These are phyloP conservation scores for Eupristina koningsbergeri DNA, from an alignment of 1,140 invertebrate genomes.

Conservation along the genomic window DNA sequence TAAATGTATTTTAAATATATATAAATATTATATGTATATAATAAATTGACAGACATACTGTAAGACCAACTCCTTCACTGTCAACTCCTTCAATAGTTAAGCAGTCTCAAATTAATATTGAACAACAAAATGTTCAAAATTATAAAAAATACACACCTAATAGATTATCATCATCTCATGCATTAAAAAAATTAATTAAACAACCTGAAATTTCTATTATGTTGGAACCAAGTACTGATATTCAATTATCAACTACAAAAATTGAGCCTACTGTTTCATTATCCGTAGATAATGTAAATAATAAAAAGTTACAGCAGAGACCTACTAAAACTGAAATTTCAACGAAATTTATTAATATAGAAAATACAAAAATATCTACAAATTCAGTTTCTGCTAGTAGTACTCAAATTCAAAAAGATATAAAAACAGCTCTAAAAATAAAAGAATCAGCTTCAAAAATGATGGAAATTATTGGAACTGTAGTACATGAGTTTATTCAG, in stretches of 20 bases:
- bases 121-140: constrained; percentile 53
- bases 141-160: constrained; percentile 46
- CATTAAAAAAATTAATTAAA: constrained; percentile 57
- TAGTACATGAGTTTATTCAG: constrained; percentile 48
- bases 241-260: constrained; percentile 53
- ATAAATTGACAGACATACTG: constrained; percentile 21
- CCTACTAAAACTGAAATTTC: constrained; percentile 1
- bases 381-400: no score
- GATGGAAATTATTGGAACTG: constrained; percentile 57
- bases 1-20: neutral
- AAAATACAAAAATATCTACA: constrained; percentile 15
- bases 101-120: constrained; percentile 55
- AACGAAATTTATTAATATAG: constrained; percentile 27
- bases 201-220: constrained; percentile 59
- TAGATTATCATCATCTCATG: constrained; percentile 49
- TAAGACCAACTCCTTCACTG: constrained; percentile 55
- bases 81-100: constrained; percentile 62
- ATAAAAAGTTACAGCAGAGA: constrained; percentile 12
- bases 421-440: constrained; percentile 48
- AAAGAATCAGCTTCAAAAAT: constrained; percentile 51
- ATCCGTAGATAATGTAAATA: constrained; percentile 20
- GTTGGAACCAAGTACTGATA: constrained; percentile 65
- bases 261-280: constrained; percentile 65
- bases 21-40: neutral
- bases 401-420: constrained; percentile 53